Evolutionary conservation across 2,113 vertebrate species (phyloP).

Genomic region (Rhea americana): DNA sequence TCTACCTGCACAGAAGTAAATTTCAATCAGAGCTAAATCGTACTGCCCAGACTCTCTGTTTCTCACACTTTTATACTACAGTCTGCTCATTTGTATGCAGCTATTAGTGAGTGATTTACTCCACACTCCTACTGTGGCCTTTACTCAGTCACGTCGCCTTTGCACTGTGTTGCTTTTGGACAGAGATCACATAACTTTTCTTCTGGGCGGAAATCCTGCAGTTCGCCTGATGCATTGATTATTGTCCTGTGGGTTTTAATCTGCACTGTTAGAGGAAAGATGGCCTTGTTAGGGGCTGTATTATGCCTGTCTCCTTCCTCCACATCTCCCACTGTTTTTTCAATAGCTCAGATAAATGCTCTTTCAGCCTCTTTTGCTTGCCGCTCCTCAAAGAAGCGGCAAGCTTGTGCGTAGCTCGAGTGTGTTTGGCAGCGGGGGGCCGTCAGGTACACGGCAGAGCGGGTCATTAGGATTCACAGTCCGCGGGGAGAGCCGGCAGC

Average conservation of each 20-base stretch:
- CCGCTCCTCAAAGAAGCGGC: background rate
- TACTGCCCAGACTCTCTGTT: background rate
- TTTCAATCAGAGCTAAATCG: background rate
- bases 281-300: background rate
- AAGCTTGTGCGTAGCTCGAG: background rate
- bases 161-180: background rate
- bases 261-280: background rate
- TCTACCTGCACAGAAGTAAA: background rate
- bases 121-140: background rate
- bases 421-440: rapidly evolving
- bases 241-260: background rate
- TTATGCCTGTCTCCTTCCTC: background rate
- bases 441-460: background rate
- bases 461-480: conserved; percentile 2
- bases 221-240: background rate
- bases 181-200: background rate
- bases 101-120: background rate
- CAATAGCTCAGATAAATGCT: background rate
- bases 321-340: background rate
- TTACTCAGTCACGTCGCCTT: background rate
- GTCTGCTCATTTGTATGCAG: background rate
- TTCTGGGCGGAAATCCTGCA: background rate
- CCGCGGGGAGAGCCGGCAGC: background rate
- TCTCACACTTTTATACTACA: background rate
- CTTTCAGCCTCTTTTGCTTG: background rate